Base-by-base conservation (phyloP, 2,888 invertebrate species). In the Metalampra italica region DNA sequence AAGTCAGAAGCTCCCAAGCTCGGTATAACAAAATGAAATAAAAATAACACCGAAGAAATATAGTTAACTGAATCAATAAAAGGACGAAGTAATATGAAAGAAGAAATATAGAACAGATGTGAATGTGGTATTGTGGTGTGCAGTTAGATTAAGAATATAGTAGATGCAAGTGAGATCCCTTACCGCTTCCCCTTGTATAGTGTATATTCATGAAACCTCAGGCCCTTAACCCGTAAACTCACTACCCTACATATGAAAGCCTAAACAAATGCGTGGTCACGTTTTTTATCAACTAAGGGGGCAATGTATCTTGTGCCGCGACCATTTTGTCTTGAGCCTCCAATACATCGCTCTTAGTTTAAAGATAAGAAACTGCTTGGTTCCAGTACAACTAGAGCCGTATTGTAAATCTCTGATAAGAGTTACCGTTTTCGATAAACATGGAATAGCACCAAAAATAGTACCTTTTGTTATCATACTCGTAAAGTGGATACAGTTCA, bases 221-320 rank as follows among this genome's bases (percentile, higher is more conserved):
- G 11, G n/a, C n/a, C 36, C n/a, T 36, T n/a, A 37, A 37, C n/a
- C 29, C 9, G 3, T 3, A 11, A 46, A 32, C 41, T 15, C 34
- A 29, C 13, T 41, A 44, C 34, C 45, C 49, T 45, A 41, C 44
- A 49, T 45, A 49, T 49, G 41, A 50, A 52, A 45, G 40, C 47
- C 29, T 36, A 41, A 45, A 45, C 14, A 41, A 44, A 45, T 49
- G 49, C 49, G n/a, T 12, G 29, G 34, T 9, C 49, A 49, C 44
- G 49, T 45, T 45, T 47, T 48, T 49, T 49, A 49, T 49, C 49
- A 47, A 43, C 42, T 50, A 49, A 47, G 38, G 42, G 47, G 47
- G 43, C 48, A 37, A 45, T 49, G 38, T 38, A 44, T 45, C 49
- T 49, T 43, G 14, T 32, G 11, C 11, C 12, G 9, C 29, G n/a